These are phyloP conservation scores for Aspidiotus rigidus DNA, from an alignment of 2,888 invertebrate species.

Conservation along the genomic window DNA sequence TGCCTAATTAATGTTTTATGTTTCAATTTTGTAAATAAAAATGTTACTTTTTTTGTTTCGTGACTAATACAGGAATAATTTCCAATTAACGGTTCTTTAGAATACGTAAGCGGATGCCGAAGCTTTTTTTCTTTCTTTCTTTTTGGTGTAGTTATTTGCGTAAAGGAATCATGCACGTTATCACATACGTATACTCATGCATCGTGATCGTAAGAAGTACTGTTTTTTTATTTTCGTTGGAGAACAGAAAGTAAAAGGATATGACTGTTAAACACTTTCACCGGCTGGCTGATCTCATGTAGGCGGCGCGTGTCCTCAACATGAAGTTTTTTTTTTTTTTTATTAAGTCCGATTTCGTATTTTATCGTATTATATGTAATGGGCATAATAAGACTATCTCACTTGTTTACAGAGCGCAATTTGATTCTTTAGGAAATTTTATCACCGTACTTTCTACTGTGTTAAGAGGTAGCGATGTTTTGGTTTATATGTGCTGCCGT, in stretches of 20 bases:
- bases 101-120: neutral
- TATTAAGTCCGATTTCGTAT: slow-evolving; percentile 14
- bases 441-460: slow-evolving; percentile 3
- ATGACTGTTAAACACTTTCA: slow-evolving; percentile 26
- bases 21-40: no score
- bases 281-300: slow-evolving; percentile 7
- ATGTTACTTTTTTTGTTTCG: no score
- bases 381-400: no score
- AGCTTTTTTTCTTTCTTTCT: neutral
- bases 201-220: no score
- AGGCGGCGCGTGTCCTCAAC: neutral
- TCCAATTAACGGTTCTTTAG: no score
- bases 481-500: no score
- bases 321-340: neutral
- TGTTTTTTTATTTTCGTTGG: neutral
- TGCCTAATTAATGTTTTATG: no score
- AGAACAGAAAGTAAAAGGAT: slow-evolving; percentile 29
- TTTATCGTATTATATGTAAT: no score
- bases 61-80: no score
- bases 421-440: slow-evolving; percentile 10
- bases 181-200: neutral
- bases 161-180: neutral
- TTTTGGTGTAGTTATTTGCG: neutral
- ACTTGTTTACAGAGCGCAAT: neutral
- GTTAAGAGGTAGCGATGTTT: no score